phyloP scores from a whole-genome alignment of 2,113 vertebrate species.

The Polypterus senegalus region DNA sequence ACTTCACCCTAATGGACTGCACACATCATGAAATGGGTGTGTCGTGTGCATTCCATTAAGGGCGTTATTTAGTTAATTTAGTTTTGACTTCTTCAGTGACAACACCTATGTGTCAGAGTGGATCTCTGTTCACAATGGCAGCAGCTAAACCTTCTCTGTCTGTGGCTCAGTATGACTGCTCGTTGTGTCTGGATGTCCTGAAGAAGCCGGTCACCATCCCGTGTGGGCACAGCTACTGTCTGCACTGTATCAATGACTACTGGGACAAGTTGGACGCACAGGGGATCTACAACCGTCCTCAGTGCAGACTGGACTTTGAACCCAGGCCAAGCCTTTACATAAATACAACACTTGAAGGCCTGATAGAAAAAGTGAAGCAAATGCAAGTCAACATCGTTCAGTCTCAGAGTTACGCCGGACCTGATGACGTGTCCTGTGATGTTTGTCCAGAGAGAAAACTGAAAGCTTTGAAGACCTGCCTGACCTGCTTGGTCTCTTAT shows the following conservation, averaged over 20 bases:
- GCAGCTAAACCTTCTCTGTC: neutral
- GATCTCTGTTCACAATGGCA: neutral
- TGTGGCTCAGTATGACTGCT: neutral
- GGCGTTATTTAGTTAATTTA: no score
- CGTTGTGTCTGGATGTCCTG: constrained; percentile 8
- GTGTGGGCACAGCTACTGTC: constrained; percentile 7
- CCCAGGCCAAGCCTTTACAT: neutral
- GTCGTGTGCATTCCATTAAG: no score
- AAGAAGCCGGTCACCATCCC: neutral
- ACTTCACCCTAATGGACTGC: no score
- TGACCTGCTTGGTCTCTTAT: constrained; percentile 11
- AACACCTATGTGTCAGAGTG: no score
- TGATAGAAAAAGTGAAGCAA: neutral
- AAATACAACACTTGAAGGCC: neutral
- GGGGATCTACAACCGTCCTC: neutral
- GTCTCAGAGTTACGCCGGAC: accelerated
- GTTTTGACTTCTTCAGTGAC: no score
- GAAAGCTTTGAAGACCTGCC: constrained; percentile 8
- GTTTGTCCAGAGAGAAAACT: constrained; percentile 9
- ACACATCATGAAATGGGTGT: no score
- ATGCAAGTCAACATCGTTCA: neutral
- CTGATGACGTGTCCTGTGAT: constrained; percentile 5
- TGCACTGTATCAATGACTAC: neutral
- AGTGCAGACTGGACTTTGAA: neutral
- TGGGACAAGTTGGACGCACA: neutral